These are phyloP conservation scores for Notamacropus eugenii DNA, from an alignment of 2,797 vertebrate species.

Conservation along the genomic window DNA sequence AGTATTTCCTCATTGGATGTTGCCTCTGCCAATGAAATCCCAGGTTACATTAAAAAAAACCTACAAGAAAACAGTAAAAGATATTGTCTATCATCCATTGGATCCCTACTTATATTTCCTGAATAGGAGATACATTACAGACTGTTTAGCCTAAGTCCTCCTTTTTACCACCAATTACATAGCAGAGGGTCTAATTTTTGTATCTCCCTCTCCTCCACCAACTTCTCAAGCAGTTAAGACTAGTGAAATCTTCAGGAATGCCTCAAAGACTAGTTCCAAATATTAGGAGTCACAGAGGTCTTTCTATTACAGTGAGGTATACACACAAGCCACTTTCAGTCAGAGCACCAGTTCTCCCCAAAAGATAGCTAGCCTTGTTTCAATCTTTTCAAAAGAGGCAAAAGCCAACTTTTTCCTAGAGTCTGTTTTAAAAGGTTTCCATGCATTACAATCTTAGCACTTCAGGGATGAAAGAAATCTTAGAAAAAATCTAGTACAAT, in stretches of 20 bases:
- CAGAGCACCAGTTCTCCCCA: background rate
- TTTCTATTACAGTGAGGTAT: background rate
- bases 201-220: background rate
- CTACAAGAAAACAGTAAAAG: background rate
- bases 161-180: background rate
- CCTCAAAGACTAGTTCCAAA: background rate
- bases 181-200: background rate
- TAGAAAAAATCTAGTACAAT: background rate
- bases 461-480: background rate
- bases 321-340: background rate
- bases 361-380: background rate
- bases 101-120: background rate
- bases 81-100: background rate
- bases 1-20: background rate
- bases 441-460: background rate
- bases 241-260: background rate
- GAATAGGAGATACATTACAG: background rate
- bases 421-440: background rate
- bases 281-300: background rate
- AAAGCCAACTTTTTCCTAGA: background rate
- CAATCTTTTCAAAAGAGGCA: background rate
- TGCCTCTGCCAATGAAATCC: background rate
- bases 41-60: background rate
- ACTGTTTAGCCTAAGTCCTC: background rate
- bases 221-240: background rate